Evolutionary conservation across 2,113 vertebrate genomes (phyloP).

Genomic region (Lycaon pictus): DNA sequence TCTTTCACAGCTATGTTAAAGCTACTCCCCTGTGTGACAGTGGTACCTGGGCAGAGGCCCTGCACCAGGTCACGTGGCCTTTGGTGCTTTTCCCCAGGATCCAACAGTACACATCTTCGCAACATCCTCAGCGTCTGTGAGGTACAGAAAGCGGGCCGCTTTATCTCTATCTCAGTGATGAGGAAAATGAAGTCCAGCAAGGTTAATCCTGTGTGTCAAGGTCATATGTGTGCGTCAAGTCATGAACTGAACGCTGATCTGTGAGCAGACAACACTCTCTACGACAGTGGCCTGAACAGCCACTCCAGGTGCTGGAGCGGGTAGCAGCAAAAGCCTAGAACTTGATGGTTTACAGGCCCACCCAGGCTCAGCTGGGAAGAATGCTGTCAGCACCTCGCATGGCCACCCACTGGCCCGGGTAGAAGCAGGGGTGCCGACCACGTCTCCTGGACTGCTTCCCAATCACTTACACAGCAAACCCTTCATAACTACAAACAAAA

Average conservation of each 20-base stretch:
- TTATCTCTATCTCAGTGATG: too few relatives aligned
- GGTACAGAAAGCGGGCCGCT: too few relatives aligned
- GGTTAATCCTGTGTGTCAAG: background rate
- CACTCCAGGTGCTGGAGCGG: background rate
- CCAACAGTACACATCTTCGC: accelerated
- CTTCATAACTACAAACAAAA: accelerated
- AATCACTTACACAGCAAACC: accelerated
- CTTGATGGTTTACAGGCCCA: accelerated
- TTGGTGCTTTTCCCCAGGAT: accelerated
- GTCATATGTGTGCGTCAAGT: background rate
- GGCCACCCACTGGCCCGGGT: accelerated
- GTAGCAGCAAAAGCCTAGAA: background rate
- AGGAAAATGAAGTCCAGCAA: background rate
- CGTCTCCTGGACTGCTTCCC: accelerated
- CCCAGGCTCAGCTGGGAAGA: background rate
- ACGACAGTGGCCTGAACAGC: background rate
- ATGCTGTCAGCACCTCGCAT: accelerated
- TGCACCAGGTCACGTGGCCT: accelerated
- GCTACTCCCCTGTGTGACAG: accelerated
- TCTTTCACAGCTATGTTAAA: accelerated
- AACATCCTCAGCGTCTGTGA: accelerated
- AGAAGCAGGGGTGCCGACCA: too few relatives aligned
- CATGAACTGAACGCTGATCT: background rate
- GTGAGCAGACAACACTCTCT: accelerated
- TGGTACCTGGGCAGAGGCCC: background rate